Evolutionary conservation across 2,113 vertebrate species (phyloP).

Genomic region (Hypanus sabinus): DNA sequence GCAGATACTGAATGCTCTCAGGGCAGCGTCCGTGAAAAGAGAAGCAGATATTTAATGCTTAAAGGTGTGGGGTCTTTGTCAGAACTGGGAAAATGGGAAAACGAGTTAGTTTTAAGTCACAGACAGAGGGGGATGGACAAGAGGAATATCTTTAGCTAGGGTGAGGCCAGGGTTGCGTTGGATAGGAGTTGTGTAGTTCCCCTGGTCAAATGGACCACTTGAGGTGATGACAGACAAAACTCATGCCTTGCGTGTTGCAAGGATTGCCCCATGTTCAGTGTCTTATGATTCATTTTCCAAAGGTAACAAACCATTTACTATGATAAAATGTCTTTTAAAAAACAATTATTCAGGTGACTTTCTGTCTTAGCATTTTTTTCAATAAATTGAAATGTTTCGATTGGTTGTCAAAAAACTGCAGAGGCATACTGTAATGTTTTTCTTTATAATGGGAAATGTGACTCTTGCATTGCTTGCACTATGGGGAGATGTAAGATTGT

Average conservation of each 20-base stretch:
- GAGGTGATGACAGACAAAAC: too few relatives aligned
- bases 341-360: background rate
- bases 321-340: background rate
- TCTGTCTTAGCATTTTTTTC: background rate
- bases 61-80: too few relatives aligned
- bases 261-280: background rate
- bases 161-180: too few relatives aligned
- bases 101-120: too few relatives aligned
- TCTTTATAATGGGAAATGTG: background rate
- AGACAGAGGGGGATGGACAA: too few relatives aligned
- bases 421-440: background rate
- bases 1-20: too few relatives aligned
- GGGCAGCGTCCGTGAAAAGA: too few relatives aligned
- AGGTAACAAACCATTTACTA: background rate
- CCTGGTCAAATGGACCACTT: too few relatives aligned
- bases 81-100: too few relatives aligned
- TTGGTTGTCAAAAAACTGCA: background rate
- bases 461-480: background rate
- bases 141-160: too few relatives aligned
- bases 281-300: background rate
- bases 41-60: too few relatives aligned
- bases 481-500: background rate
- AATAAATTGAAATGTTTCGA: background rate
- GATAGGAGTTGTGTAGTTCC: too few relatives aligned
- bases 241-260: background rate